Evolutionary conservation across 23 tunicate genomes (phyloP).

Genomic region (Ciona savignyi): DNA sequence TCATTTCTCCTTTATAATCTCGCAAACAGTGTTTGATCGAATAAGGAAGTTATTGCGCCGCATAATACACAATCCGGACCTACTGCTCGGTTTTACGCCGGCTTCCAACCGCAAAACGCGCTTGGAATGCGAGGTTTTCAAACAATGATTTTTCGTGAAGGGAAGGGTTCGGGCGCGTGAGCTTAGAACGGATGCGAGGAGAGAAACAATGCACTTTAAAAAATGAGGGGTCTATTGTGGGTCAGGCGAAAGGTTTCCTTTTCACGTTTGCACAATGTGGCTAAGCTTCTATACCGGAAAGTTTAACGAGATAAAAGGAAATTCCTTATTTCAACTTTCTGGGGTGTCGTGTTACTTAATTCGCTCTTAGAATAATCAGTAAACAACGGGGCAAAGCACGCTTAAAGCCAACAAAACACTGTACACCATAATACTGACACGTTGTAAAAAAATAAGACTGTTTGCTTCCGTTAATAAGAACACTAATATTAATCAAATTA

Average conservation of each 20-base stretch:
- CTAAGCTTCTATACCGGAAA: neutral
- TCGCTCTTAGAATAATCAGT: no score
- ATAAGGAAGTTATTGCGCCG: neutral
- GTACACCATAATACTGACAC: no score
- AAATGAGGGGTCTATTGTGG: no score
- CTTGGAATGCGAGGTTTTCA: neutral
- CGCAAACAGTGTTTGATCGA: neutral
- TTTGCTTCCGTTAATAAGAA: no score
- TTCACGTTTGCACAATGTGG: no score
- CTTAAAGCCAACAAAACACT: no score
- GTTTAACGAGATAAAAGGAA: neutral
- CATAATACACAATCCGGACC: neutral
- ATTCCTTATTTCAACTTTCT: neutral
- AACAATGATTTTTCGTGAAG: no score
- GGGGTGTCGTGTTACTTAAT: neutral
- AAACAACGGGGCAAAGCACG: no score
- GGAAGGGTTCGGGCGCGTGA: neutral
- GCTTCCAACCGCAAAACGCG: neutral
- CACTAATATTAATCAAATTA: no score
- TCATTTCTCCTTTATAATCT: neutral
- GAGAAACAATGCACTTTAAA: neutral
- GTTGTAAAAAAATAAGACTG: no score
- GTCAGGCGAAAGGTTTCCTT: no score
- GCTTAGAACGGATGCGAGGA: neutral
- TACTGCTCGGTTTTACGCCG: neutral